Evolutionary conservation across 2,797 vertebrate genomes (phyloP).

Genomic region (Pantherophis alleghaniensis): DNA sequence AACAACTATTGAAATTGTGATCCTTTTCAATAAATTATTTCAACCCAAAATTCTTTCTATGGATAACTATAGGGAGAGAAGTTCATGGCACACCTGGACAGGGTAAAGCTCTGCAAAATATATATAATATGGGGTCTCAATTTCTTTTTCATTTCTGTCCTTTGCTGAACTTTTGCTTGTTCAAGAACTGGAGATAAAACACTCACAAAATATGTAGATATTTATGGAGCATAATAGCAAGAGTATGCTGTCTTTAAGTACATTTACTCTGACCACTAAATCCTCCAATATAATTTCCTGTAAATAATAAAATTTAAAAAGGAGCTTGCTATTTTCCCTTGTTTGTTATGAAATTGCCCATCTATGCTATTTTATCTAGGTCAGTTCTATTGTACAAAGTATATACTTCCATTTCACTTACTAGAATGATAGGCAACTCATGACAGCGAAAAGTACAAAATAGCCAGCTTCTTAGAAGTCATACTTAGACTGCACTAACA

Average conservation of each 20-base stretch:
- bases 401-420: not conserved
- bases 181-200: not conserved
- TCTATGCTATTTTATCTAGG: not conserved
- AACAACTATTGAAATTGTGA: not conserved
- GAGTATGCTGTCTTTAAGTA: not conserved
- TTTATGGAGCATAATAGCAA: not conserved
- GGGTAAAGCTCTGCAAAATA: not conserved
- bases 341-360: not conserved
- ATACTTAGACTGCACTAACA: not conserved
- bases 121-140: not conserved
- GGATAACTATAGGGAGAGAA: not conserved
- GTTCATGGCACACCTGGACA: not conserved
- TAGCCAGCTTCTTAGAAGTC: not conserved
- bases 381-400: not conserved
- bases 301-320: not conserved
- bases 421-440: not conserved
- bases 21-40: not conserved
- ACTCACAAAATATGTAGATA: not conserved
- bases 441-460: not conserved
- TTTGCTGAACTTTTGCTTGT: not conserved
- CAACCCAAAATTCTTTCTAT: not conserved
- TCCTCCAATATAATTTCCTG: not conserved
- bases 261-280: not conserved
- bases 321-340: not conserved
- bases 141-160: not conserved